phyloP scores from a whole-genome alignment of 2,113 vertebrate genomes.

The Leucopsar rothschildi region DNA sequence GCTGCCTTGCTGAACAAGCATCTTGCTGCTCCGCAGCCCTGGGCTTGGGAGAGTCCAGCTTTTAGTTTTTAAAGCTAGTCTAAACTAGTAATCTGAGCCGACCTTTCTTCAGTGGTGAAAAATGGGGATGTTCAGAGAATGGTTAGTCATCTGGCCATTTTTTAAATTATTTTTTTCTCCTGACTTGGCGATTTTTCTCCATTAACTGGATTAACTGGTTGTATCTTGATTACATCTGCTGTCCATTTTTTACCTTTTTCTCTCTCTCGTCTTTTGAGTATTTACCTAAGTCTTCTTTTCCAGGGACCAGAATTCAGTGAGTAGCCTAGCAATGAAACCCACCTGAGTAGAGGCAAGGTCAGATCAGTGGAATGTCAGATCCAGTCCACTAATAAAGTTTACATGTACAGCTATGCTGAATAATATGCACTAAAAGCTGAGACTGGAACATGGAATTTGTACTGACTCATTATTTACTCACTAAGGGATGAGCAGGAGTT shows the following conservation, averaged over 20 bases:
- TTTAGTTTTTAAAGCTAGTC: background rate
- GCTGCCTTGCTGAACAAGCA: background rate
- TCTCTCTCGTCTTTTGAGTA: background rate
- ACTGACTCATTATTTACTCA: background rate
- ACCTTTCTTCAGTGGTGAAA: background rate
- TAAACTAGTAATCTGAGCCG: background rate
- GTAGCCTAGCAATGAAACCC: background rate
- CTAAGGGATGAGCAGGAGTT: background rate
- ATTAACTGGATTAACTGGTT: background rate
- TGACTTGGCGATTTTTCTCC: background rate
- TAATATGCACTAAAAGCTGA: background rate
- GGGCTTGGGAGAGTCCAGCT: background rate
- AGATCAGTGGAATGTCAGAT: background rate
- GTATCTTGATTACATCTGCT: background rate
- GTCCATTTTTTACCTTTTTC: background rate
- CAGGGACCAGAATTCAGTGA: background rate
- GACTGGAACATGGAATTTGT: background rate
- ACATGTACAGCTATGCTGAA: background rate
- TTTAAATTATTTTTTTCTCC: background rate
- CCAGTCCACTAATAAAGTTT: background rate
- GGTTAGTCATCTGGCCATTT: background rate
- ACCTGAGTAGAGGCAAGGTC: background rate
- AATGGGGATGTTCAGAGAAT: background rate
- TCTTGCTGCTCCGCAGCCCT: background rate
- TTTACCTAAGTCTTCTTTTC: background rate